Evolutionary conservation across 2,113 vertebrate genomes (phyloP).

Genomic region (Hippopotamus amphibius): DNA sequence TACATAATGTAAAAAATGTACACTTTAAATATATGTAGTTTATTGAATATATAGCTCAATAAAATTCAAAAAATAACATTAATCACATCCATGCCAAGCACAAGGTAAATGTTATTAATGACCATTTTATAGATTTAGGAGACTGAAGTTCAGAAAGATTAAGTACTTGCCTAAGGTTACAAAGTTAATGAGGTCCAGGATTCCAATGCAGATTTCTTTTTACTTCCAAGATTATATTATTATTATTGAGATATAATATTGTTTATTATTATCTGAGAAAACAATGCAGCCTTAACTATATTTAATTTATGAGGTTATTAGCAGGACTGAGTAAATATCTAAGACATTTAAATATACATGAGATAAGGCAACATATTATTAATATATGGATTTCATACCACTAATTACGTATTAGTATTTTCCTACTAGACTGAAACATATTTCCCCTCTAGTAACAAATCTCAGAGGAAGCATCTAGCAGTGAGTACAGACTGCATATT

Average conservation of each 20-base stretch:
- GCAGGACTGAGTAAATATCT: background rate
- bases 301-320: background rate
- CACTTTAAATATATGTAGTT: background rate
- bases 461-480: background rate
- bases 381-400: background rate
- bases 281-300: background rate
- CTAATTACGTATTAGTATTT: slow-evolving; percentile 37
- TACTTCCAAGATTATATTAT: background rate
- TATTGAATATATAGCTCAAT: background rate
- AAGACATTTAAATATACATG: background rate
- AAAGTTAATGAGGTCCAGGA: slow-evolving; percentile 6
- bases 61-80: slow-evolving; percentile 41
- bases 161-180: background rate
- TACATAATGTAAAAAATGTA: background rate
- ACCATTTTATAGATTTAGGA: background rate
- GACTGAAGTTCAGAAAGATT: background rate
- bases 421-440: slow-evolving; percentile 48
- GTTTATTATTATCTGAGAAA: slow-evolving; percentile 18
- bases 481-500: background rate
- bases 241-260: background rate
- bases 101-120: background rate
- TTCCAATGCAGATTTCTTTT: background rate
- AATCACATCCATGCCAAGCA: background rate
- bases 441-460: background rate
- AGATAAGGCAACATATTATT: background rate